Conservation (phyloP, 2,888 invertebrate genomes). For the Pycnomerus fuliginosus region DNA sequence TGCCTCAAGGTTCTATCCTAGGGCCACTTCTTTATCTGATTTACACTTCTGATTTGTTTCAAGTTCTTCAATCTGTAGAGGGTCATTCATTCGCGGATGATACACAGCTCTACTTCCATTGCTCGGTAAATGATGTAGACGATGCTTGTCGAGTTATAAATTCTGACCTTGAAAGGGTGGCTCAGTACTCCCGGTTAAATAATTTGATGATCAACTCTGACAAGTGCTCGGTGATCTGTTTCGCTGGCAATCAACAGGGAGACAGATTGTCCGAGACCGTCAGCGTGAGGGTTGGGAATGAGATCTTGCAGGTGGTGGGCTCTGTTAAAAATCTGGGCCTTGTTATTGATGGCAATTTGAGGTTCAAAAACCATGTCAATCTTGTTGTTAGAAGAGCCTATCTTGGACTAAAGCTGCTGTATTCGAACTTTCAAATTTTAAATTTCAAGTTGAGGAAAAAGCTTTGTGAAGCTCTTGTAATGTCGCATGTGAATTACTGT, state of each 20-base stretch:
- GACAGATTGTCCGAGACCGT: no score
- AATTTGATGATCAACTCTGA: background rate
- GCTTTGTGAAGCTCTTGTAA: no score
- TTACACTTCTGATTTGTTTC: no score
- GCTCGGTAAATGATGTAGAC: background rate
- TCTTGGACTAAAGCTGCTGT: no score
- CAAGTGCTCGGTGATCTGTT: background rate
- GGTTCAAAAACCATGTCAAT: background rate
- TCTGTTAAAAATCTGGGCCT: background rate
- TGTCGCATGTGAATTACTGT: no score
- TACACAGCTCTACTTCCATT: constrained; percentile 1
- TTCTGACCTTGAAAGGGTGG: background rate
- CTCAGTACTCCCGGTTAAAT: background rate
- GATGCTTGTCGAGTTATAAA: background rate
- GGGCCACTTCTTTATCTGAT: constrained; percentile 1
- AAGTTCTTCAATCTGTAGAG: no score
- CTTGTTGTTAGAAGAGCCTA: no score
- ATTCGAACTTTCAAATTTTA: no score
- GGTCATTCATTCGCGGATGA: background rate
- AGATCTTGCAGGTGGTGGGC: background rate
- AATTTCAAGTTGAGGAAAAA: no score
- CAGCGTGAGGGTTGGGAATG: background rate
- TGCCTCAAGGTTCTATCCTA: background rate
- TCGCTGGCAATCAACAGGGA: background rate
- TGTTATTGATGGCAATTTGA: background rate